Percentiles rank a stretch among this genome's conserved stretches.
Evolutionary conservation across 2,888 invertebrate species (phyloP).

Genomic region (Spilosoma lubricipeda): DNA sequence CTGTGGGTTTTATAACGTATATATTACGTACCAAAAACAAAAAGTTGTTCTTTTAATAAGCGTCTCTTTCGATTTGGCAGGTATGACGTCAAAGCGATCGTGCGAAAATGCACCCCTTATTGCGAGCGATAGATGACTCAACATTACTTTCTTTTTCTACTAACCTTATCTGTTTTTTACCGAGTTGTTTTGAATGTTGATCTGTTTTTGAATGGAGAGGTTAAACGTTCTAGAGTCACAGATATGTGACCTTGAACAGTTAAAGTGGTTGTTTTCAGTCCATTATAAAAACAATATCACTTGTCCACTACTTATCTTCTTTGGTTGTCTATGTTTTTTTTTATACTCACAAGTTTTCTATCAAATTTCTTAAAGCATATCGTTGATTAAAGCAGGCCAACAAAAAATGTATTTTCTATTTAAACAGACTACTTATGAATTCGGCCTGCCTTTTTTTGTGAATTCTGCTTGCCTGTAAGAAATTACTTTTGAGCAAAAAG

Average conservation of each 20-base stretch:
- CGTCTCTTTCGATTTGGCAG: neutral
- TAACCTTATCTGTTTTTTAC: neutral
- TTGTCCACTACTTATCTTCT: neutral
- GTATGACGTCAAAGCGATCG: slow-evolving; percentile 5
- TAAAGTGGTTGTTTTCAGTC: neutral
- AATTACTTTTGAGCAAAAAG: too few species aligned
- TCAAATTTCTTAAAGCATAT: neutral
- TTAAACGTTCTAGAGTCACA: neutral
- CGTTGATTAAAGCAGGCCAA: neutral
- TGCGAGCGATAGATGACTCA: slow-evolving; percentile 4
- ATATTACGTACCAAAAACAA: neutral
- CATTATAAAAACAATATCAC: neutral
- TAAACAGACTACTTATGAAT: too few species aligned
- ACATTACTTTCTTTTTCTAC: slow-evolving; percentile 1
- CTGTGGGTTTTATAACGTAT: slow-evolving; percentile 1
- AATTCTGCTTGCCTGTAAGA: too few species aligned
- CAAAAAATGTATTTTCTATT: too few species aligned
- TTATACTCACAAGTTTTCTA: neutral
- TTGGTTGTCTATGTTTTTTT: neutral
- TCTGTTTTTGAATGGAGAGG: neutral
- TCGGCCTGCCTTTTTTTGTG: too few species aligned
- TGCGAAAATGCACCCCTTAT: slow-evolving; percentile 3
- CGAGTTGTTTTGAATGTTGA: too few species aligned
- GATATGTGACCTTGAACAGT: too few species aligned
- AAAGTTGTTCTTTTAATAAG: neutral